Base-by-base conservation (phyloP, 2,888 invertebrate species). In the Ephialtes manifestator region DNA sequence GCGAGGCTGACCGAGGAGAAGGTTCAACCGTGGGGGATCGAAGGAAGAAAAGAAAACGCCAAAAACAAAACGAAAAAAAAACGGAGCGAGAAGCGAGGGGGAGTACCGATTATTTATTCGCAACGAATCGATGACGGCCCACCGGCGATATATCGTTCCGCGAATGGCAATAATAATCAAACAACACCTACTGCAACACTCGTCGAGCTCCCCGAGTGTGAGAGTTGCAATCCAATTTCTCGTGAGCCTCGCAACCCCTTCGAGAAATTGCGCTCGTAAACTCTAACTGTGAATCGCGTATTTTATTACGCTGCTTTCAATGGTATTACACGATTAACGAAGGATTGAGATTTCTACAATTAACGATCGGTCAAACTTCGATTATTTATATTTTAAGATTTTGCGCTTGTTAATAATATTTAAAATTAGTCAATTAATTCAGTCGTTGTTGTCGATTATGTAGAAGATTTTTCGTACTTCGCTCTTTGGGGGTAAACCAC, bases 401-500 rank as follows among this genome's bases (percentile, higher is more conserved):
- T 51, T 46, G n/a, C n/a, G 48, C 2, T 48, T n/a, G 51, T 31
- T 31, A 11, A 0, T 10, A 48, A 0, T 10, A 48, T 4, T 5
- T 2, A 48, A 24, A 46, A 55, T 39, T 79, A 31, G 28, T 35
- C 53, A 28, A 71, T 65, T 48, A 2, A 24, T 46, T 71, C 35
- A 71, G 7, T 71, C 28, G 2, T 55, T 55, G 46, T n/a, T 48
- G n/a, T 46, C 13, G 1, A 15, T 46, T 13, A 48, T 48, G 35
- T 35, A 11, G 60, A 60, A 1, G 4, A n/a, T 65, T 53, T 72
- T 60, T 74, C 87, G 89, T 85, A 93, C 94, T 90, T 94, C 94
- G 65, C 84, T 92, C 89, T 93, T 94, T 7, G 93, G 90, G 20
- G 92, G 92, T 35, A 92, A 85, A 58, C 88, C 90, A 77, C 89